Evolutionary conservation across 2,888 invertebrate species (phyloP), one percentile per base, ranked within the genome.

Genomic region (Cerceris ruficornis): DNA sequence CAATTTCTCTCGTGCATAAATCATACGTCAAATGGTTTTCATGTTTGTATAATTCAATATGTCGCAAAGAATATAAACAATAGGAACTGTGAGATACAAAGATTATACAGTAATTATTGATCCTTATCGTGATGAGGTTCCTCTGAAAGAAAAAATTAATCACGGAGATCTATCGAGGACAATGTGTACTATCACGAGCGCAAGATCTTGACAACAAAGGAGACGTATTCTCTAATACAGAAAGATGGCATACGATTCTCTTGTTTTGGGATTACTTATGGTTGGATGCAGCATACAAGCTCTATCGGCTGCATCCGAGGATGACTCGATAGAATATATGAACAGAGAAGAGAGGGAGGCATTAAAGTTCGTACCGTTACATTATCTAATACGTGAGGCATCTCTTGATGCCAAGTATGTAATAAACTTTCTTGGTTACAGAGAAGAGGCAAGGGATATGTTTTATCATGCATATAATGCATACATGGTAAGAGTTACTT

Each of bases 391-490:
- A n/a, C 67, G 68, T 55, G 14, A 39, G 7, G 7, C 17, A 7
- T 11, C 17, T 43, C 13, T 52, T 39, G 6, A 46, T 62, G 8
- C 17, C 59, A 11, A n/a, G 11, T 28, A 28, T 28, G 28, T 28
- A 28, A 28, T 8, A 0, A 46, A 11, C 28, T 52, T 8, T 82
- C 75, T 69, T 73, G 77, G 75, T 93, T 94, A 55, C 89, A 98
- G 98, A 92, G 97, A 98, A 89, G 97, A 98, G 93, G 95, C 98
- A 13, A 94, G 97, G 72, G 96, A 97, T 89, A 98, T 99, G 98
- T 99, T 99, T 92, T 97, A 98, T 92, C 99, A 99, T 94, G 98
- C 98, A 5, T 99, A 98, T 91, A 94, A 96, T 90, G 97, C 98
- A 1, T 99, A 99, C 89, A 98, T 99, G 98, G 97, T 93, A 90